A percentile compares a stretch with the other conserved stretches of the same genome.
phyloP scores from a whole-genome alignment of 2,888 invertebrate genomes.

The Agonopterix heracliana region DNA sequence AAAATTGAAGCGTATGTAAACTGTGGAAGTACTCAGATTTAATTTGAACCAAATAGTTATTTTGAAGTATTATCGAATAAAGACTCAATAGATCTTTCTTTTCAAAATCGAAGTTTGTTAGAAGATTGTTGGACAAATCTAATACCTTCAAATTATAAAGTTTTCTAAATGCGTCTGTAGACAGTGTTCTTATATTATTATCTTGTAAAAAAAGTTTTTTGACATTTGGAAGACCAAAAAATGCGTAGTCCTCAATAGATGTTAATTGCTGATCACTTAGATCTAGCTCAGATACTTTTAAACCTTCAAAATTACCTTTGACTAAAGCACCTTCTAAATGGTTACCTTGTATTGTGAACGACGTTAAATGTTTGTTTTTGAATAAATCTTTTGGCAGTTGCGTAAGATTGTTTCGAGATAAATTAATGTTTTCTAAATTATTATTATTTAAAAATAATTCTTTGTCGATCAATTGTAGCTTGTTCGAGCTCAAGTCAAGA shows the following conservation, averaged over 20 bases:
- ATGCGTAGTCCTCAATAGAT: constrained; percentile 42
- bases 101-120: constrained; percentile 36
- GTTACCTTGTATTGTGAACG: constrained; percentile 37
- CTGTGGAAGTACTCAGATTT: constrained; percentile 29
- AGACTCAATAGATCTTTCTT: constrained; percentile 37
- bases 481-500: constrained; percentile 38
- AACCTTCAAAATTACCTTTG: constrained; percentile 45
- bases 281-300: constrained; percentile 32
- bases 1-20: constrained; percentile 30
- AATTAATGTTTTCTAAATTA: constrained; percentile 26
- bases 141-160: constrained; percentile 28
- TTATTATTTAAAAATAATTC: constrained; percentile 25
- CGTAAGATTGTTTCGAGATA: constrained; percentile 40
- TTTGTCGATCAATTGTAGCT: constrained; percentile 29
- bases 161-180: constrained; percentile 33
- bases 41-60: constrained; percentile 39
- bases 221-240: constrained; percentile 33
- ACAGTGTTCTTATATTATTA: constrained; percentile 35
- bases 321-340: constrained; percentile 33
- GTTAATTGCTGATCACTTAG: constrained; percentile 38
- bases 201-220: constrained; percentile 34
- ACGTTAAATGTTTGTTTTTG: constrained; percentile 30
- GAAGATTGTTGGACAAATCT: constrained; percentile 46
- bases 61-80: constrained; percentile 26
- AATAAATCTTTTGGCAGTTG: constrained; percentile 37